Conservation (phyloP, 1,140 invertebrate species). For the Brachionus angularis region DNA sequence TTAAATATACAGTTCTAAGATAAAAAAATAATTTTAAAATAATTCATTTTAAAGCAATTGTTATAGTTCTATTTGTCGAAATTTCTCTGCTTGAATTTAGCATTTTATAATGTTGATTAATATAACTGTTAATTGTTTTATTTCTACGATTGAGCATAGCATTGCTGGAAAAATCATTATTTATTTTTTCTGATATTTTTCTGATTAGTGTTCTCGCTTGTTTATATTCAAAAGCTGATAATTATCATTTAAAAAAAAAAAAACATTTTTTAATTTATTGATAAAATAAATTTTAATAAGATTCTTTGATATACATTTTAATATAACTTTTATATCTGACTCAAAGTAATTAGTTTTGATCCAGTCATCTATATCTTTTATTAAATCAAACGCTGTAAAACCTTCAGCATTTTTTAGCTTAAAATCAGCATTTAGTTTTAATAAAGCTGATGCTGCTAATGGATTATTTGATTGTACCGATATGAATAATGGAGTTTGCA, state of each 20-base stretch:
- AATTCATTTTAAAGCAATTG: no score
- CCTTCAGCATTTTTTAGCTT: constrained; percentile 46
- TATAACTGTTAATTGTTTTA: neutral
- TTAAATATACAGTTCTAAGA: no score
- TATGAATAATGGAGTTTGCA: constrained; percentile 52
- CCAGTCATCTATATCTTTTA: constrained; percentile 56
- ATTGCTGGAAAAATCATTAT: constrained; percentile 13
- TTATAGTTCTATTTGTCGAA: no score
- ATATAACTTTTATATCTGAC: constrained; percentile 47
- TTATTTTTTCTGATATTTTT: constrained; percentile 20
- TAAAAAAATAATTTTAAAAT: no score
- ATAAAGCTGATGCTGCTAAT: constrained; percentile 50
- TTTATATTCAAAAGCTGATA: constrained; percentile 26
- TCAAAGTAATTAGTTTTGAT: constrained; percentile 54
- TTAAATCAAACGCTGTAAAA: constrained; percentile 54
- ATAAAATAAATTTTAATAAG: neutral
- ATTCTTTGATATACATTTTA: no score
- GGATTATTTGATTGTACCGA: constrained; percentile 53
- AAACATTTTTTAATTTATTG: neutral
- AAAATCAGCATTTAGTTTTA: neutral
- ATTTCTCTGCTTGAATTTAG: no score
- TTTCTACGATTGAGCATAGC: neutral
- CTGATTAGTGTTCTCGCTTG: constrained; percentile 10
- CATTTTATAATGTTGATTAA: neutral
- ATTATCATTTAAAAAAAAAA: no score